Evolutionary conservation across 2,113 vertebrate genomes (phyloP).

Genomic region (Haemorhous mexicanus): DNA sequence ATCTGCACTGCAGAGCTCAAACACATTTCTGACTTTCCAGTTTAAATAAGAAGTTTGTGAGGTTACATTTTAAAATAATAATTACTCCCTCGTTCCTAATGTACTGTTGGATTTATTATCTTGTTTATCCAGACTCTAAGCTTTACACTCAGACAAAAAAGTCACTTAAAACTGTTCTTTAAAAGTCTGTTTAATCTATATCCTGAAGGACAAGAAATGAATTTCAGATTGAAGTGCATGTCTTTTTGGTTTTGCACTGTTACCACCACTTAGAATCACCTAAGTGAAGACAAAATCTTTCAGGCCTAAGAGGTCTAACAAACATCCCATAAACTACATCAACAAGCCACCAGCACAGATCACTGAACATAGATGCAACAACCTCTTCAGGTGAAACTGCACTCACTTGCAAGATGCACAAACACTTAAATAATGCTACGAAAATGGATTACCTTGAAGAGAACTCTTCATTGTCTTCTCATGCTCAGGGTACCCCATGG

Average conservation of each 20-base stretch:
- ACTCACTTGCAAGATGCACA: background rate
- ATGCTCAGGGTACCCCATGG: fast-evolving
- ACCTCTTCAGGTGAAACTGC: background rate
- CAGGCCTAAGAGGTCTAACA: background rate
- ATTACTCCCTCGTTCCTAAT: background rate
- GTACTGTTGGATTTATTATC: background rate
- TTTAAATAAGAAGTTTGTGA: background rate
- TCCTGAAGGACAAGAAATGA: background rate
- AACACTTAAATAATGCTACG: background rate
- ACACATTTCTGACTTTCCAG: background rate
- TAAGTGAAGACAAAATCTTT: background rate
- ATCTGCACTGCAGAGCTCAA: background rate
- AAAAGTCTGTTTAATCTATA: background rate
- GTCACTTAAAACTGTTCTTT: background rate
- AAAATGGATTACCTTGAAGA: background rate
- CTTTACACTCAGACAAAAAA: background rate
- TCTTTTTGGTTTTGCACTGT: background rate
- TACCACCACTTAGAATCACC: background rate
- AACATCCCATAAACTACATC: background rate
- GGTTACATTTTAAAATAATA: background rate
- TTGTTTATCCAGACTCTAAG: background rate
- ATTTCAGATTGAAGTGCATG: background rate
- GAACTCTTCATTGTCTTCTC: background rate
- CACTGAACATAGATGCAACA: background rate
- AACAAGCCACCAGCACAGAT: fast-evolving